Base-by-base conservation (phyloP, 2,113 vertebrate genomes). In the Sinosuthora webbiana region DNA sequence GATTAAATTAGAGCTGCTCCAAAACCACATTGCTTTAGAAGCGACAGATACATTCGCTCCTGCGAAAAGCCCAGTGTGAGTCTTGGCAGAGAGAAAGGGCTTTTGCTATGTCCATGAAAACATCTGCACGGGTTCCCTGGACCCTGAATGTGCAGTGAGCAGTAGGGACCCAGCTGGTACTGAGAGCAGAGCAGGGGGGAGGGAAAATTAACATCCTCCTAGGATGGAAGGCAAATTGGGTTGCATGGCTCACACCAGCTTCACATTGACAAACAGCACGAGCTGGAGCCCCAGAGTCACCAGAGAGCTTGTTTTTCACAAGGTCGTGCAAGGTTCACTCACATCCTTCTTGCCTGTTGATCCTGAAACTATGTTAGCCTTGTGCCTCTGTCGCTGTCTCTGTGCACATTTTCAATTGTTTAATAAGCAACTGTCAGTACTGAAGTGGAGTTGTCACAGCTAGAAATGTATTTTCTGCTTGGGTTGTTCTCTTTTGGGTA, bases 1-100 rank as follows among this genome's bases (percentile, higher is more conserved):
- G 95, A 95, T 94, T 95, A 97, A 95, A 96, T 96, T 90, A 97
- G 91, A 93, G 42, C 75, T 69, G 65, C 82, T 97, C 91, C 95
- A 96, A 97, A 97, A 59, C 95, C 90, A 90, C 93, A 90, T 53
- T 74, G 64, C 82, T 87, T 96, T 87, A 90, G 81, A 94, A 95
- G 90, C 4, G 63, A 94, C 89, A 97, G 94, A 95, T 91, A 95
- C 88, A 84, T 95, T 97, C 91, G 86, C 95, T 95, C 73, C 95
- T 88, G 71, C 18, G 3, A 94, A 94, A 97, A 96, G 76, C 92
- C 75, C 94, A 95, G 78, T 85, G 94, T 96, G 92, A 96, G 84
- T 92, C 92, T 96, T 97, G 96, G 93, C 94, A 95, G 55, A 60
- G 63, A 69, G 68, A 91, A 49, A 42, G 31, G 30, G 41, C 39